These are phyloP conservation scores for Apotomis capreana DNA, from an alignment of 2,888 invertebrate species.

Conservation along the genomic window DNA sequence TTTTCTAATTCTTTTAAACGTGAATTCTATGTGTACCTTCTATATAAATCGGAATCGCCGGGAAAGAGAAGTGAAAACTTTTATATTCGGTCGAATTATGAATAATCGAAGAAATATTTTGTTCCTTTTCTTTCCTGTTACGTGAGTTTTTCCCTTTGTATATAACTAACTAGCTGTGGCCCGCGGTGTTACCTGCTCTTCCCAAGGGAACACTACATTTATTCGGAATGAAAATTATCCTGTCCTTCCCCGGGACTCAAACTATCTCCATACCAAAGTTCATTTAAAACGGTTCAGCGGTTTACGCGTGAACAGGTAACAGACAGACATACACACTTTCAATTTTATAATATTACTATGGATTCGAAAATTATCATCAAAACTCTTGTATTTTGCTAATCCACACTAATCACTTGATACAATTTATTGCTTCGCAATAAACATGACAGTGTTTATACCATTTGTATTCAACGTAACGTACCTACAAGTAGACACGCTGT, in stretches of 20 bases:
- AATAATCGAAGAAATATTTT: not conserved
- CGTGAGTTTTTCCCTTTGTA: not conserved
- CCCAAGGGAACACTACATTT: too few species aligned
- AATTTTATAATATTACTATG: not conserved
- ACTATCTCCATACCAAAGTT: too few species aligned
- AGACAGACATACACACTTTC: not conserved
- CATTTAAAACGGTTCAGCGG: too few species aligned
- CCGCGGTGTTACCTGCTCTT: too few species aligned
- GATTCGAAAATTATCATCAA: too few species aligned
- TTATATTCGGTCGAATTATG: not conserved
- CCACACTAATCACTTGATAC: not conserved
- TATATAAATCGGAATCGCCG: not conserved
- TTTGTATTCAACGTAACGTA: not conserved
- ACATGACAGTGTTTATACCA: not conserved
- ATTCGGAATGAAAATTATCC: too few species aligned
- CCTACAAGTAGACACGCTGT: slow-evolving; percentile 3
- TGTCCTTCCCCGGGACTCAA: too few species aligned
- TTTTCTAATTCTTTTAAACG: slow-evolving; percentile 10
- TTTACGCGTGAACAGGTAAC: too few species aligned
- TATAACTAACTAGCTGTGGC: not conserved
- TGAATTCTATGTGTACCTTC: not conserved
- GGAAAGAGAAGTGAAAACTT: not conserved
- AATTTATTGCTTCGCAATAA: not conserved
- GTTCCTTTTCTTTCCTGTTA: not conserved
- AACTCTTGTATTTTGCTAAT: not conserved